phyloP scores from a whole-genome alignment of 2,888 invertebrate species.

The Siphonodentalium dalli region DNA sequence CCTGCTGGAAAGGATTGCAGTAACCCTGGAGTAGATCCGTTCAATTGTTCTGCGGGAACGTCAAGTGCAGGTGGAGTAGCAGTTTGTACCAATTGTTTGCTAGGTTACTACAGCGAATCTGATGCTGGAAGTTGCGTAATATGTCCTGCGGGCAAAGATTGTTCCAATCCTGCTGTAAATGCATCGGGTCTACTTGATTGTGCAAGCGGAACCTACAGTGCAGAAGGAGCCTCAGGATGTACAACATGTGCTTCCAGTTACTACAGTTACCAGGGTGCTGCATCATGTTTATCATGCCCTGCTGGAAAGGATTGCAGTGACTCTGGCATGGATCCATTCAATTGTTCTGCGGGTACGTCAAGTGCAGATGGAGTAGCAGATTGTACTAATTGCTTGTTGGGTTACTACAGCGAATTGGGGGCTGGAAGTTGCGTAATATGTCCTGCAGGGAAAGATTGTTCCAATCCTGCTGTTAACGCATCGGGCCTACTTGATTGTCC shows the following conservation, averaged over 20 bases:
- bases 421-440: conserved; percentile 29
- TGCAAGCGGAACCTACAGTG: conserved; percentile 35
- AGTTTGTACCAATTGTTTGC: conserved; percentile 27
- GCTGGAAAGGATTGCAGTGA: conserved; percentile 30
- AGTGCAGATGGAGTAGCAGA: conserved; percentile 18
- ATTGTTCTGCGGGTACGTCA: conserved; percentile 30
- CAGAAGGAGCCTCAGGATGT: conserved; percentile 31
- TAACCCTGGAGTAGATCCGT: conserved; percentile 16
- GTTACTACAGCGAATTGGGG: conserved; percentile 33
- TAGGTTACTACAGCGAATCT: conserved; percentile 28
- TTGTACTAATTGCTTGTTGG: conserved; percentile 33
- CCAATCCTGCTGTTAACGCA: conserved; percentile 11
- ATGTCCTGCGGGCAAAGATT: conserved; percentile 31
- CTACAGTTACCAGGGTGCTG: conserved; percentile 26
- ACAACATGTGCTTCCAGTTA: conserved; percentile 35
- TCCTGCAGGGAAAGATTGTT: conserved; percentile 37
- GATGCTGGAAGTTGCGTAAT: conserved; percentile 16
- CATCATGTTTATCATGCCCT: conserved; percentile 30
- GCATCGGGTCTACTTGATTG: conserved; percentile 16
- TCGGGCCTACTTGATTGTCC: conserved; percentile 19
- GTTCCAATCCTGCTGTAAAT: conserved; percentile 8
- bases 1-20: conserved; percentile 39
- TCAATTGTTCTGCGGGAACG: conserved; percentile 31
- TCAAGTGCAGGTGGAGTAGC: conserved; percentile 23
- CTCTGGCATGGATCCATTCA: conserved; percentile 2